These are phyloP conservation scores for Catostylus mosaicus DNA, from an alignment of 30 jellyfish, hydroid and myxozoan species.

Conservation along the genomic window DNA sequence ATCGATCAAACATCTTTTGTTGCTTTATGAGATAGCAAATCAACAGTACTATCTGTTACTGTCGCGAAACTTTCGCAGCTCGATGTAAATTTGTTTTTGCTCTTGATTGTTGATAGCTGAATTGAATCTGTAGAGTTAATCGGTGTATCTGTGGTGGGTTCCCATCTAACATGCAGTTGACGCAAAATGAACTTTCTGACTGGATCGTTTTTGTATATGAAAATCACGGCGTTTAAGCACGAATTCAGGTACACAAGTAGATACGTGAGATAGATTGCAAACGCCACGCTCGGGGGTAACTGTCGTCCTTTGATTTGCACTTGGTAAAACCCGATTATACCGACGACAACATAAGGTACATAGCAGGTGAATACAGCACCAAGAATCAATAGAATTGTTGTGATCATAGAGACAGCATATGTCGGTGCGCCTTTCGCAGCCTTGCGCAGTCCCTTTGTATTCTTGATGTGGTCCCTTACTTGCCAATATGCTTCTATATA, in stretches of 20 bases:
- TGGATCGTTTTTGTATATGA: slow-evolving; percentile 49
- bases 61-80: slow-evolving; percentile 31
- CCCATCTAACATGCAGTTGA: not conserved
- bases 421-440: slow-evolving; percentile 33
- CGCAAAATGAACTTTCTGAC: slow-evolving; percentile 19
- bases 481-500: slow-evolving; percentile 25
- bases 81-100: not conserved
- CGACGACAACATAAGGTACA: slow-evolving; percentile 51
- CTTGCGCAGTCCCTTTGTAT: slow-evolving; percentile 22
- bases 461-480: slow-evolving; percentile 24
- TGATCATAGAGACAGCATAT: slow-evolving; percentile 37
- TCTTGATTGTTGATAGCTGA: slow-evolving; percentile 25
- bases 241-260: slow-evolving; percentile 45
- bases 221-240: slow-evolving; percentile 41
- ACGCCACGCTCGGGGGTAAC: not conserved
- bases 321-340: slow-evolving; percentile 28
- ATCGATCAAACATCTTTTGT: no score
- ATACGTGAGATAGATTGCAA: slow-evolving; percentile 23
- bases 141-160: slow-evolving; percentile 4
- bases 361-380: slow-evolving; percentile 45
- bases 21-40: not conserved
- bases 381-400: slow-evolving; percentile 34
- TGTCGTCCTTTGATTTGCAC: not conserved
- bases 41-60: slow-evolving; percentile 12
- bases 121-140: slow-evolving; percentile 14